A percentile compares a stretch with the other conserved stretches of the same genome.
Evolutionary conservation across 2,888 invertebrate species (phyloP).

Genomic region (Chelonus formosanus): DNA sequence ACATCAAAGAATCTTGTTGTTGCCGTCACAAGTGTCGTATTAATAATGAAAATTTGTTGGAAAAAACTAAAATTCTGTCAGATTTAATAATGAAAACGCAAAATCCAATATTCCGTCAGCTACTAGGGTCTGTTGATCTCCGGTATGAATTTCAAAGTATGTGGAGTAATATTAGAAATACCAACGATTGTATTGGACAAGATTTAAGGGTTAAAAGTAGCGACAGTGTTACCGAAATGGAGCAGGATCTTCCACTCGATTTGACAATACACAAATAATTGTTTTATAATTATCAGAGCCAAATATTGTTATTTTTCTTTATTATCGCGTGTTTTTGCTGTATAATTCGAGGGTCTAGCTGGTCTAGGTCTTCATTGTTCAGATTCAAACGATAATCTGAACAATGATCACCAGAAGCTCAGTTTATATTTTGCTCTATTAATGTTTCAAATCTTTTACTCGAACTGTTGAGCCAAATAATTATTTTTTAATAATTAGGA

Average conservation of each 20-base stretch:
- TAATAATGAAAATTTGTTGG: slow-evolving; percentile 55
- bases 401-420: slow-evolving; percentile 41
- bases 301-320: slow-evolving; percentile 22
- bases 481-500: slow-evolving; percentile 23
- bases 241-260: slow-evolving; percentile 65
- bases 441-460: slow-evolving; percentile 38
- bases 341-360: slow-evolving; percentile 38
- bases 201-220: slow-evolving; percentile 65
- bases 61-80: slow-evolving; percentile 61
- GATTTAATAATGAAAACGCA: slow-evolving; percentile 60
- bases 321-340: slow-evolving; percentile 6
- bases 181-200: slow-evolving; percentile 48
- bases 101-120: slow-evolving; percentile 57
- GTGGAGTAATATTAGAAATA: slow-evolving; percentile 55
- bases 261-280: slow-evolving; percentile 63
- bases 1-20: slow-evolving; percentile 50
- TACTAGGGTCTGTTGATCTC: slow-evolving; percentile 57
- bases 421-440: slow-evolving; percentile 20
- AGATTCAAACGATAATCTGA: slow-evolving; percentile 36
- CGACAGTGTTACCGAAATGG: slow-evolving; percentile 58
- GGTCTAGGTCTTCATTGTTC: slow-evolving; percentile 46
- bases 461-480: slow-evolving; percentile 58
- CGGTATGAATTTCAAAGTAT: slow-evolving; percentile 59
- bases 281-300: slow-evolving; percentile 13
- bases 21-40: slow-evolving; percentile 61